Evolutionary conservation across 2,888 invertebrate species (phyloP), one percentile per base, ranked within the genome.

Genomic region (Podotricha telesiphe): DNA sequence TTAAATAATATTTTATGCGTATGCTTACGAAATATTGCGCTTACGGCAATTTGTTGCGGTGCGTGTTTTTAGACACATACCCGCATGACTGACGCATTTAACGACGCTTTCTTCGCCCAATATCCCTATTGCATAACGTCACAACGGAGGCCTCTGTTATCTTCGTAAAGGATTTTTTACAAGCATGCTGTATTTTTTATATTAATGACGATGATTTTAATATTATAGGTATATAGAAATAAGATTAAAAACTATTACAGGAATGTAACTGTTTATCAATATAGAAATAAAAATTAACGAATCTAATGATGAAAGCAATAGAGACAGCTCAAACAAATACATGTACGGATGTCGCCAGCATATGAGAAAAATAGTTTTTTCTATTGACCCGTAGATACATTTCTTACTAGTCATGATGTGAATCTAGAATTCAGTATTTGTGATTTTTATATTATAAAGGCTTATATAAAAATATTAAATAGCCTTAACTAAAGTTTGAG

Each of bases 101-200:
- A 71, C 71, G 70, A 70, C 74, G 78, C 82, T 83, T 82, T 83
- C 83, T 82, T 82, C 76, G 77, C 77, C 77, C 81, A 80, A 80
- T 80, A 79, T 77, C 75, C 77, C 74, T 73, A 78, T 84, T 84
- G 75, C 78, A 73, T 79, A 83, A 82, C 37, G 7, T 47, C 42
- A 34, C 37, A 55, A 65, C 70, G 68, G 28, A 67, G 20, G 40
- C 22, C 42, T 45, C 50, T 40, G 42, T 42, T 22, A 65, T 58
- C 61, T 53, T 47, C 58, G 40, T 62, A 62, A 55, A 63, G 74
- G 64, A 64, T 62, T 68, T 70, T 37, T 62, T n/a, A 5, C 1
- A n/a, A 45, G 22, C 11, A 20, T 47, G n/a, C 8, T 19, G 28
- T 66, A 59, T 34, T 67, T 67, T 56, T 58, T 17, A 20, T 20